phyloP scores from a whole-genome alignment of 2,113 vertebrate genomes.

The Nerophis lumbriciformis region DNA sequence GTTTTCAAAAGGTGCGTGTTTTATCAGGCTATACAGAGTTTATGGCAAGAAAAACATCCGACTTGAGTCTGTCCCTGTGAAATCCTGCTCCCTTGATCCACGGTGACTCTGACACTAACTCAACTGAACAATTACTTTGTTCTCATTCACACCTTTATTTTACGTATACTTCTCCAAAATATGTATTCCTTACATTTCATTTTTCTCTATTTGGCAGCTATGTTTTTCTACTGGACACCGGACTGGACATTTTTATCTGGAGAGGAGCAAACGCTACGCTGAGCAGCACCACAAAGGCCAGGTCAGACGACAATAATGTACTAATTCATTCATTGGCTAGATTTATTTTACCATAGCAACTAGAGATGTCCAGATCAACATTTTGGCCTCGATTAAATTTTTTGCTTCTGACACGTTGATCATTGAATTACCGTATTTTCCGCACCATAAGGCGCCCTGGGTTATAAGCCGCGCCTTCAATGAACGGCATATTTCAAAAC shows the following conservation, averaged over 20 bases:
- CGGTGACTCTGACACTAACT: constrained; percentile 67
- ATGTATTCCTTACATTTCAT: neutral
- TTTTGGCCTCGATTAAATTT: too few relatives aligned
- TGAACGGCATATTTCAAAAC: too few relatives aligned
- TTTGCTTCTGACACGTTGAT: too few relatives aligned
- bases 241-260: constrained; percentile 87
- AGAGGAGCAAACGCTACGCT: constrained; percentile 86
- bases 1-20: neutral
- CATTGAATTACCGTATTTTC: too few relatives aligned
- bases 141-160: neutral
- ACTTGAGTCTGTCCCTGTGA: constrained; percentile 85
- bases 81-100: constrained; percentile 84
- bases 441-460: too few relatives aligned
- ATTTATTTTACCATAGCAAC: too few relatives aligned
- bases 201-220: constrained; percentile 69
- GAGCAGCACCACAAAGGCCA: constrained; percentile 90
- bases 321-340: neutral
- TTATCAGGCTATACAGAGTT: constrained; percentile 86
- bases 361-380: too few relatives aligned
- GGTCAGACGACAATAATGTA: constrained; percentile 61
- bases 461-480: too few relatives aligned
- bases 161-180: neutral
- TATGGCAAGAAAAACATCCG: constrained; percentile 94
- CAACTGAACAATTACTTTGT: too few relatives aligned
- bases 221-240: constrained; percentile 87